Evolutionary conservation across 2,888 invertebrate genomes (phyloP).

Genomic region (Drosophila pegasa): DNA sequence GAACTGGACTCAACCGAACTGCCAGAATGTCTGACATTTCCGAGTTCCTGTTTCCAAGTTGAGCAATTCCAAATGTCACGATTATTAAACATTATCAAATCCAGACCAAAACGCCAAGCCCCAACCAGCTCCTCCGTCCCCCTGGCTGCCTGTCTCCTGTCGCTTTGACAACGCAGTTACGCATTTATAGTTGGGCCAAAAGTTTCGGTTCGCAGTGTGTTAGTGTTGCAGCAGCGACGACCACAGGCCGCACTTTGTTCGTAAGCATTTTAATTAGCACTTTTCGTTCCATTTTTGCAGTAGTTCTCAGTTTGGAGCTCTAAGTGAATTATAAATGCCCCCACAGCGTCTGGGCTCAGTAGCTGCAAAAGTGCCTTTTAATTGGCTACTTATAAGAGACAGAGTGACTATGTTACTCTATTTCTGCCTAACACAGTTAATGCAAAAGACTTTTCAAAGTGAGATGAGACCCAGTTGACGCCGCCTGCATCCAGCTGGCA

Average conservation of each 20-base stretch:
- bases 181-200: conserved; percentile 30
- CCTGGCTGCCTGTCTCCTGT: background rate
- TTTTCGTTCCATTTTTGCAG: conserved; percentile 19
- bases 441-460: background rate
- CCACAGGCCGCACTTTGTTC: conserved; percentile 27
- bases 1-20: conserved; percentile 27
- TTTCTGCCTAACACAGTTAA: background rate
- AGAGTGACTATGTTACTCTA: too few relatives aligned
- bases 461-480: background rate
- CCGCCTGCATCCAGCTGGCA: background rate
- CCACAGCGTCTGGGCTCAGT: conserved; percentile 4
- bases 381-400: conserved; percentile 6
- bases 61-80: conserved; percentile 55
- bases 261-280: conserved; percentile 43
- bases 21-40: conserved; percentile 48
- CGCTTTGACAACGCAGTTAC: conserved; percentile 49
- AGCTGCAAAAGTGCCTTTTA: conserved; percentile 7
- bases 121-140: background rate
- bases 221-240: conserved; percentile 22
- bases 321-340: conserved; percentile 18
- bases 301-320: conserved; percentile 2
- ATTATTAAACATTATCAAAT: conserved; percentile 41
- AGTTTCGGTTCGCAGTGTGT: conserved; percentile 7
- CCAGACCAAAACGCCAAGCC: background rate
- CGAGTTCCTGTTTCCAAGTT: conserved; percentile 35